Base-by-base conservation (phyloP, 2,888 invertebrate genomes). In the Tenthredo mesomela region DNA sequence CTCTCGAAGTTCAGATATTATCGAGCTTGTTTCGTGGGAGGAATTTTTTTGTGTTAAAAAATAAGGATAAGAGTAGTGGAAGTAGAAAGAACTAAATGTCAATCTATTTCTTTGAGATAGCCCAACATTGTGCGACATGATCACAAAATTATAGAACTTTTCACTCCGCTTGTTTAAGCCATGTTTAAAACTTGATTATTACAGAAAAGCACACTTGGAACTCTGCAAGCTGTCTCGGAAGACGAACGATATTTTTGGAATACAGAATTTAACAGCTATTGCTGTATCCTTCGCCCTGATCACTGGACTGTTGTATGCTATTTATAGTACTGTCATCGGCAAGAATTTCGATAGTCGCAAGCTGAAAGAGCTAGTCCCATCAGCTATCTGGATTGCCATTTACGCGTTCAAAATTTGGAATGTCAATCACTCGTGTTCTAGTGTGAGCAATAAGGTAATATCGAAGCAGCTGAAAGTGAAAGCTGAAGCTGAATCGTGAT, bases 161-260 rank as follows among this genome's bases (percentile, higher is more conserved):
- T 10, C 29, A 29, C 29, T 29, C 2, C 1, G 29, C 2, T 29
- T 29, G 29, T 29, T 29, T 29, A 29, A 43, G 7, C 43, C 43
- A 43, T 43, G 12, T 43, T 43, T 12, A 7, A 33, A 15, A 25
- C 61, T 61, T 6, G 5, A 33, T 43, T 33, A 7, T 78, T 65
- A 12, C 71, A 84, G 84, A 21, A 15, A 84, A 15, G 21, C 18
- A 78, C 84, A 77, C 33, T 29, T 77, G 29, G 77, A 84, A 29
- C 77, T 84, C 33, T 47, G 54, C 21, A 75, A 43, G 12, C 12
- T 84, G 7, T 54, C 84, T 33, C 61, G 61, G 21, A 10, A 25
- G 47, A 15, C 15, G 3, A 47, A 47, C 15, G 12, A 15, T 15
- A 15, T 47, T 47, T 47, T 47, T 47, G 84, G 77, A 58, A 3